Evolutionary conservation across 53 echinoderm and acorn worm species (phyloP).

Genomic region (Stichopus horrens): DNA sequence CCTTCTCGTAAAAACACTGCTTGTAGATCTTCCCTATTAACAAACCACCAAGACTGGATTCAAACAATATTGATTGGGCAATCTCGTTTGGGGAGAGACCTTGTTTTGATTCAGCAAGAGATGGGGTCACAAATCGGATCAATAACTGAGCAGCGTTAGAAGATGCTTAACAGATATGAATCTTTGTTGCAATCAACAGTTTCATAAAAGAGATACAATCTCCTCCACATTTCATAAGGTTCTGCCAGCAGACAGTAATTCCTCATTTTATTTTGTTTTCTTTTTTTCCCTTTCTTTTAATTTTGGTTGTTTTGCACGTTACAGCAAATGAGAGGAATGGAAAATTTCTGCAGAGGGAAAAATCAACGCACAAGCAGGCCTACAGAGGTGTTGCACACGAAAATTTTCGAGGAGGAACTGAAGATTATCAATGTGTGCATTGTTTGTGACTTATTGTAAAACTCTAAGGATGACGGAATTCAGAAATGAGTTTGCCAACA

Average conservation of each 20-base stretch:
- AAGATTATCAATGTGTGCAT: too few relatives aligned
- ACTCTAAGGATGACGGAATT: too few relatives aligned
- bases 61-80: constrained; percentile 40
- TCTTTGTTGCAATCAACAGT: constrained; percentile 42
- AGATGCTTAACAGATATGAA: constrained; percentile 44
- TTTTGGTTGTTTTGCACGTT: too few relatives aligned
- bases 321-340: not conserved
- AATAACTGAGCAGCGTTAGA: constrained; percentile 39
- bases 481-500: too few relatives aligned
- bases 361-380: too few relatives aligned
- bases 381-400: too few relatives aligned
- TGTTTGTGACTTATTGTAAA: too few relatives aligned
- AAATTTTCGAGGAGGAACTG: too few relatives aligned
- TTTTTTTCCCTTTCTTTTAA: not conserved
- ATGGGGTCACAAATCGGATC: constrained; percentile 47
- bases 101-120: constrained; percentile 42
- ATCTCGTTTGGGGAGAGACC: constrained; percentile 45
- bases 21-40: constrained; percentile 41
- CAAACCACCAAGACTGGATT: constrained; percentile 32
- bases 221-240: not conserved
- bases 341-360: not conserved
- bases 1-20: constrained; percentile 18
- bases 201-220: constrained; percentile 38
- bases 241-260: constrained; percentile 1
- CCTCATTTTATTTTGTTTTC: not conserved